Conservation (phyloP, 2,113 vertebrate species). For the Neoarius graeffei region DNA sequence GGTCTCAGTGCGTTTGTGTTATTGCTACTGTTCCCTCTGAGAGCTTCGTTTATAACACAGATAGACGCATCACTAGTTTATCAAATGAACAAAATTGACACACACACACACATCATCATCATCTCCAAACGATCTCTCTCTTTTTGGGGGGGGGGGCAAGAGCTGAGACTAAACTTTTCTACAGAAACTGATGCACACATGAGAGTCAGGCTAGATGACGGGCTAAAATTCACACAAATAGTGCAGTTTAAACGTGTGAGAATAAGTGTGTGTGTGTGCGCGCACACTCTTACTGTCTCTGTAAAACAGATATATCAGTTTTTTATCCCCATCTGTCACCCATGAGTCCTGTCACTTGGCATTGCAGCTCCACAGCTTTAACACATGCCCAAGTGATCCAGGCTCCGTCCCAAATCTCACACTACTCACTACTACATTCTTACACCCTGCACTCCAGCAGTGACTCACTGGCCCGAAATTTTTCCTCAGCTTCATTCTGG, state of each 20-base stretch:
- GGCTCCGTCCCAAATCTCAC: background rate
- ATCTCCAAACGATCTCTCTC: slow-evolving; percentile 29
- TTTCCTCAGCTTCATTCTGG: background rate
- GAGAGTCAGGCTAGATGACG: background rate
- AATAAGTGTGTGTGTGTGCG: background rate
- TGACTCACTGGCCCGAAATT: background rate
- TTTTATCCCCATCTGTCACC: slow-evolving; percentile 7
- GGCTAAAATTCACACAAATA: slow-evolving; percentile 6
- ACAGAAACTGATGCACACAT: background rate
- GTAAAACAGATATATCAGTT: background rate
- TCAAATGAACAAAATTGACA: slow-evolving; percentile 35
- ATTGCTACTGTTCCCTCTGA: slow-evolving; percentile 40
- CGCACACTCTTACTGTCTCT: background rate
- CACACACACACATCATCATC: background rate
- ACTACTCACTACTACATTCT: background rate
- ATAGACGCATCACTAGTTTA: slow-evolving; percentile 4
- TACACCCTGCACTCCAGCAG: background rate
- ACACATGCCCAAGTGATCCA: slow-evolving; percentile 7
- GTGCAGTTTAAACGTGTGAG: background rate
- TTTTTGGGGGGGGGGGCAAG: background rate
- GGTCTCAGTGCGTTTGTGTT: slow-evolving; percentile 41
- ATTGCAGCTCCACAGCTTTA: background rate
- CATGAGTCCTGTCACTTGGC: background rate
- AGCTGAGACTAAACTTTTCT: background rate
- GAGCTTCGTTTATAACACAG: slow-evolving; percentile 34